Percentiles rank a stretch among this genome's conserved stretches.
Conservation (phyloP, 2,888 invertebrate species). For the Dicyrtoma fusca region DNA sequence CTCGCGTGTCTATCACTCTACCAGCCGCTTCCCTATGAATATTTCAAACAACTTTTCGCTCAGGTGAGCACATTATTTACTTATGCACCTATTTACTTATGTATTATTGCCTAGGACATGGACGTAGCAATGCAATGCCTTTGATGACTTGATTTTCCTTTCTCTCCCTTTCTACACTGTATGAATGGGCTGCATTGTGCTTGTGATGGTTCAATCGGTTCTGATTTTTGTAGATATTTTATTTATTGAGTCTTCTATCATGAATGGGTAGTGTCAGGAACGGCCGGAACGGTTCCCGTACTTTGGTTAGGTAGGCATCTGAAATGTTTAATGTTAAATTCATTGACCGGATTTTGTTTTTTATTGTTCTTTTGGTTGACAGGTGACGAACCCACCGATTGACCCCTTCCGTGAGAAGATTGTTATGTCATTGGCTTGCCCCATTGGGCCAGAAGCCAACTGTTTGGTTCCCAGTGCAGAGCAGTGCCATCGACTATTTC, state of each 20-base stretch:
- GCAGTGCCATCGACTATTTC: conserved; percentile 87
- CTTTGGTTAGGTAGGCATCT: background rate
- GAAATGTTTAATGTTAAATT: background rate
- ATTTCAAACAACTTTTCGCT: conserved; percentile 98
- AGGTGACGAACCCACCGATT: conserved; percentile 97
- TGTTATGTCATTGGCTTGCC: conserved; percentile 97
- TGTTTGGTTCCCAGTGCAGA: conserved; percentile 84
- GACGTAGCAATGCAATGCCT: too few relatives aligned
- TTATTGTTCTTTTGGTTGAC: conserved; percentile 39
- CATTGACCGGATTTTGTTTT: background rate
- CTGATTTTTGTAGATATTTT: background rate
- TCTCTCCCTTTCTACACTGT: background rate
- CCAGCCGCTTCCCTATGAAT: conserved; percentile 93
- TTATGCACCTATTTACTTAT: background rate
- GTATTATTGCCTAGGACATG: too few relatives aligned
- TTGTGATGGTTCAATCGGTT: background rate
- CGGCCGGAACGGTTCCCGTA: too few relatives aligned
- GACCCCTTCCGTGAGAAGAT: conserved; percentile 99
- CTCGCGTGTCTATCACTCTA: conserved; percentile 94
- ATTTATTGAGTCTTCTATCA: too few relatives aligned
- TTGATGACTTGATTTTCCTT: background rate
- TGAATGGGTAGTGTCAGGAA: too few relatives aligned
- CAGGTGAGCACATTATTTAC: conserved; percentile 66
- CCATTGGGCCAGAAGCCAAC: conserved; percentile 95
- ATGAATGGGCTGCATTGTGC: too few relatives aligned